Evolutionary conservation across 2,797 vertebrate genomes (phyloP).

Genomic region (Thripadectes ignobilis): DNA sequence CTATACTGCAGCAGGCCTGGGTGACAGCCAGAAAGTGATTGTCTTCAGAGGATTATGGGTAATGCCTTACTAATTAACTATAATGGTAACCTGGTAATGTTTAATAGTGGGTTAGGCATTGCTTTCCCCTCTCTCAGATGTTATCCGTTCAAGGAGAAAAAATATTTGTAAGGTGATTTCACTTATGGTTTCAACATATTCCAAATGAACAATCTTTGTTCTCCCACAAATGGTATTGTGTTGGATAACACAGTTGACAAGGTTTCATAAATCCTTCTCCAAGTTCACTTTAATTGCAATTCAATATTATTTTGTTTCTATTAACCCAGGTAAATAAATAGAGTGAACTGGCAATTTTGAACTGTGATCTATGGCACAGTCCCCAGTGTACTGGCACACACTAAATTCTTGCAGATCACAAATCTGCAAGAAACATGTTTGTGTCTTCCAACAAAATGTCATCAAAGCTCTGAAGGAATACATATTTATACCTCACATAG

Average conservation of each 20-base stretch:
- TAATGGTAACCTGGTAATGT: constrained; percentile 36
- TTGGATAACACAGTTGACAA: constrained; percentile 59
- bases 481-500: constrained; percentile 44
- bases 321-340: constrained; percentile 71
- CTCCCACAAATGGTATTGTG: constrained; percentile 43
- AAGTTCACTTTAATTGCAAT: constrained; percentile 47
- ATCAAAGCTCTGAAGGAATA: constrained; percentile 59
- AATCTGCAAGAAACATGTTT: constrained; percentile 68
- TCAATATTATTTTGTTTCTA: constrained; percentile 62
- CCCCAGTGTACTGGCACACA: constrained; percentile 28
- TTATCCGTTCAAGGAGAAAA: constrained; percentile 58
- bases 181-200: constrained; percentile 56
- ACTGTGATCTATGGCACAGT: constrained; percentile 59
- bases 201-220: constrained; percentile 60
- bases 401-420: constrained; percentile 72
- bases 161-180: constrained; percentile 69
- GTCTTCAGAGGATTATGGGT: constrained; percentile 48
- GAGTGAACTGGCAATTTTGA: constrained; percentile 55
- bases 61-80: constrained; percentile 48
- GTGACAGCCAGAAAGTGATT: constrained; percentile 42
- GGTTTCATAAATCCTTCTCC: constrained; percentile 61
- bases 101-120: constrained; percentile 49
- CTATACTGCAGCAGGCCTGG: constrained; percentile 11
- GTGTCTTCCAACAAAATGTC: constrained; percentile 72
- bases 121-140: constrained; percentile 46